These are phyloP conservation scores for Hippocampus abdominalis DNA, from an alignment of 2,113 vertebrate species.

Conservation along the genomic window DNA sequence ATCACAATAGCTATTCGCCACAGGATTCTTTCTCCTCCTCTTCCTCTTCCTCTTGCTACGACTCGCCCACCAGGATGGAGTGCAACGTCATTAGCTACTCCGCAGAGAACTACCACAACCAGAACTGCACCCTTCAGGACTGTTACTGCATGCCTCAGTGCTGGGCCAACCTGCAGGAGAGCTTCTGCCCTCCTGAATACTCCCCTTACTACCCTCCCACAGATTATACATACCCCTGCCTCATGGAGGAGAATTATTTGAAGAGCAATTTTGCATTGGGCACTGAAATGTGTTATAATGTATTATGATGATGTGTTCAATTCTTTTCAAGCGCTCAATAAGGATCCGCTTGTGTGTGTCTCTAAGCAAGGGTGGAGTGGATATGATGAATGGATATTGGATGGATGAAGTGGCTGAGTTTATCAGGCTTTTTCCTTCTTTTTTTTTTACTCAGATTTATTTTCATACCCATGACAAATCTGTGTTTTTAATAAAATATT, in stretches of 20 bases:
- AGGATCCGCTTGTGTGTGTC: slow-evolving; percentile 7
- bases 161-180: slow-evolving; percentile 56
- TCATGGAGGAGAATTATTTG: slow-evolving; percentile 70
- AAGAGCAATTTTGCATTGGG: slow-evolving; percentile 70
- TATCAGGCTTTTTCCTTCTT: slow-evolving; percentile 30
- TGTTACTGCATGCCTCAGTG: slow-evolving; percentile 72
- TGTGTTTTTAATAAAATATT: slow-evolving; percentile 32
- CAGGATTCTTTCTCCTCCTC: slow-evolving; percentile 70
- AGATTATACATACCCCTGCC: slow-evolving; percentile 70
- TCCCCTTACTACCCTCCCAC: slow-evolving; percentile 59
- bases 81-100: slow-evolving; percentile 53
- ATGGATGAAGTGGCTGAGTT: slow-evolving; percentile 17
- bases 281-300: slow-evolving; percentile 79
- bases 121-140: slow-evolving; percentile 60
- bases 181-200: slow-evolving; percentile 48
- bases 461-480: slow-evolving; percentile 41
- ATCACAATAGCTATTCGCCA: slow-evolving; percentile 78
- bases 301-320: slow-evolving; percentile 66
- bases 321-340: background rate
- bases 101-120: slow-evolving; percentile 64
- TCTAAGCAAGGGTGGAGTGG: slow-evolving; percentile 5
- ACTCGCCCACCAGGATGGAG: slow-evolving; percentile 75
- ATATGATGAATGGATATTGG: slow-evolving; percentile 13
- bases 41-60: slow-evolving; percentile 71
- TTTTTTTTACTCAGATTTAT: slow-evolving; percentile 40